Base-by-base conservation (phyloP, 2,113 vertebrate species). In the Hassar affinis region DNA sequence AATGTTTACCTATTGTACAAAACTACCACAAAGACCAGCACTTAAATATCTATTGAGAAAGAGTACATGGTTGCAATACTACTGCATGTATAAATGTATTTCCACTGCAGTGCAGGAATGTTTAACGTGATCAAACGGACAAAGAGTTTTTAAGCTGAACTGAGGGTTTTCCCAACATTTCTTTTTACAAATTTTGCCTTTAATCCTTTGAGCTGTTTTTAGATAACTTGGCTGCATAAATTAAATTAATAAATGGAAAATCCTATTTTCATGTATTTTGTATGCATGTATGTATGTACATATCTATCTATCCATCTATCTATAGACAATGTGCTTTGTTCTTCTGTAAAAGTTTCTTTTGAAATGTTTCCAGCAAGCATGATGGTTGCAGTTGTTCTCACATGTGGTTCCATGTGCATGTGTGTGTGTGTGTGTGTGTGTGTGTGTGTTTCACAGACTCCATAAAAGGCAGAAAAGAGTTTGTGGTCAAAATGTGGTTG, bases 401-500 rank as follows among this genome's bases (percentile, higher is more conserved):
- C 10, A 12, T 47, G n/a, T 59, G 54, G 30, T 57, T 78, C 42
- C 18, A 33, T 38, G 22, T 56, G 20, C n/a, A n/a, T 45, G 7
- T 47, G 56, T 12, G 15, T 27, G 15, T 42, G 54, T 57, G 22
- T 42, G 25, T 59, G 22, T 42, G 22, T 59, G 22, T 42, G 25
- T 59, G 12, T 59, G 22, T 81, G 11, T 52, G 69, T 88, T 82
- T 85, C 79, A 83, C 54, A 69, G 77, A 51, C 15, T 74, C 45
- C 78, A 81, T 78, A 83, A 64, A 84, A 78, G 64, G 74, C 71
- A 80, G 47, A 61, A 30, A 80, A 22, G 30, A 35, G 52, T 83
- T 81, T 75, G 8, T 12, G 20, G 78, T 56, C 61, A 84, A 84
- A 49, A 88, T 85, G 81, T 74, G 62, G 78, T 49, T 62, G 18